Base-by-base conservation (phyloP, 2,797 vertebrate genomes). In the Anguilla marmorata region DNA sequence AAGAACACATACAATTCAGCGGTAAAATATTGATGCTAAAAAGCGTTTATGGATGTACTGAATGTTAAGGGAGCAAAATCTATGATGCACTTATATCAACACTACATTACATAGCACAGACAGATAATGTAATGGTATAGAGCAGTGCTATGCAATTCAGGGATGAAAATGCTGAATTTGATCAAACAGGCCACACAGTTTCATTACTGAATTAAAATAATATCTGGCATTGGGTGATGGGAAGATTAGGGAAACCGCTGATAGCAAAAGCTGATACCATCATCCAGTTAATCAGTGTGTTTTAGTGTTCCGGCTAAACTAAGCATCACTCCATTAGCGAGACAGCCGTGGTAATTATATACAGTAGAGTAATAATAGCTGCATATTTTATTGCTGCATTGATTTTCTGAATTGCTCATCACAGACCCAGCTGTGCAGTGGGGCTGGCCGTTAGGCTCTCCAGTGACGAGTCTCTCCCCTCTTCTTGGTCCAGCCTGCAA, bases 401-500 rank as follows among this genome's bases (percentile, higher is more conserved):
- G 41, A 82, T 82, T 82, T 82, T 50, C 41, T 82, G 41, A 50
- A 50, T 48, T 79, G 19, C 33, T 79, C 74, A 45, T 45, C 74
- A 45, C 74, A 41, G 74, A 41, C 37, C 16, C 74, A 79, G 74
- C 33, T 79, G 74, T 50, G 45, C 79, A 48, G 11, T 82, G 45
- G 76, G 37, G 41, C 37, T 45, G 16, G 91, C 88, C 80, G 84
- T 89, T 92, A 88, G 86, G 72, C 86, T 45, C 74, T 41, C 79
- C 7, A 27, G 21, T 82, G 21, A 82, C 24, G 19, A 82, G 21
- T 91, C 45, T 52, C 54, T 87, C 86, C 76, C 90, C 89, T 63
- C 66, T 92, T 89, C 33, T 79, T 54, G 88, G 30, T 84, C 90
- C 85, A 97, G 97, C 97, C 86, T 97, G 97, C 94, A 97, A 97